Evolutionary conservation across 1,140 invertebrate species (phyloP).

Genomic region (Brachionus paranguensis): DNA sequence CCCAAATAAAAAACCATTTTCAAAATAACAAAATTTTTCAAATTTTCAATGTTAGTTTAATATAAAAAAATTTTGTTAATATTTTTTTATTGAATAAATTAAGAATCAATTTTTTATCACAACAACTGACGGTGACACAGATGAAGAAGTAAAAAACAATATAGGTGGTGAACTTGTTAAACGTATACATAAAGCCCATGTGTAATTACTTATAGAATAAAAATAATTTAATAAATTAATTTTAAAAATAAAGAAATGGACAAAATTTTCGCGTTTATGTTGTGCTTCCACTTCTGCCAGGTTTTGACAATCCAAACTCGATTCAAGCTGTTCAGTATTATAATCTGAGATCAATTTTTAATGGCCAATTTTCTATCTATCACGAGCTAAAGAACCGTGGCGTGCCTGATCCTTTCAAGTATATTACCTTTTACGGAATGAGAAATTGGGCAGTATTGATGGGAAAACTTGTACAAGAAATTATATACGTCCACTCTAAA

Average conservation of each 20-base stretch:
- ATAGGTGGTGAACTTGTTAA: neutral
- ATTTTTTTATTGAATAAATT: neutral
- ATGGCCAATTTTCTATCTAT: constrained; percentile 58
- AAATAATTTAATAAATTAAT: neutral
- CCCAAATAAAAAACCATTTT: too few relatives aligned
- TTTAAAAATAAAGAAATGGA: constrained; percentile 45
- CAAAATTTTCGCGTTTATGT: constrained; percentile 81
- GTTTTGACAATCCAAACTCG: constrained; percentile 80
- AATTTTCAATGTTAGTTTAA: too few relatives aligned
- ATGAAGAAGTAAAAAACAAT: neutral
- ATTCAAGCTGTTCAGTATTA: constrained; percentile 84
- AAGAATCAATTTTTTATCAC: constrained; percentile 39
- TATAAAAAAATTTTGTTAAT: too few relatives aligned
- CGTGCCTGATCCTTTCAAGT: constrained; percentile 74
- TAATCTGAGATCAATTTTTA: constrained; percentile 86
- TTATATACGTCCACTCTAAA: constrained; percentile 94
- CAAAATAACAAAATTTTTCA: too few relatives aligned
- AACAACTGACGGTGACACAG: neutral
- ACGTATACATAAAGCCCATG: neutral
- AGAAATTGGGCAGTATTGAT: constrained; percentile 74
- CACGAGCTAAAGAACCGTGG: constrained; percentile 56
- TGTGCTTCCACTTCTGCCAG: constrained; percentile 85
- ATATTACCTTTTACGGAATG: constrained; percentile 87
- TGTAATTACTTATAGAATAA: neutral
- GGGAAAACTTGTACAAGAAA: constrained; percentile 77